A percentile compares a stretch with the other conserved stretches of the same genome.
Evolutionary conservation across 2,113 vertebrate genomes (phyloP).

Genomic region (Phaethornis superciliosus): DNA sequence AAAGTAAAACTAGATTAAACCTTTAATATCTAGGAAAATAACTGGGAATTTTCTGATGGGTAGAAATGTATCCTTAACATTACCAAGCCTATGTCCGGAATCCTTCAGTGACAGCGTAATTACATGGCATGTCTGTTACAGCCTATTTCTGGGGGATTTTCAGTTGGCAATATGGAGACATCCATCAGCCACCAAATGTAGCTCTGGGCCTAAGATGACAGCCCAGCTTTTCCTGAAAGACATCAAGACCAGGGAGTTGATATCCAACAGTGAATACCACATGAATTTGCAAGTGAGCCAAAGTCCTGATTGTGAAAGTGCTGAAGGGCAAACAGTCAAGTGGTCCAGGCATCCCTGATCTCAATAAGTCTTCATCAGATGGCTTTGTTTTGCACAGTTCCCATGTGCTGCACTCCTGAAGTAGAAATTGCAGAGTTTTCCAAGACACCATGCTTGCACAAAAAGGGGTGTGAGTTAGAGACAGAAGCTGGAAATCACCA

Average conservation of each 20-base stretch:
- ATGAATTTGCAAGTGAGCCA: neutral
- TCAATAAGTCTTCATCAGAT: neutral
- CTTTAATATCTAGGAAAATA: neutral
- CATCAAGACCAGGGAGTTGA: neutral
- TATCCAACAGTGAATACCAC: neutral
- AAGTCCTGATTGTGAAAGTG: neutral
- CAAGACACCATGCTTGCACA: neutral
- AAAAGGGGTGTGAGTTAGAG: neutral
- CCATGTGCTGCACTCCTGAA: neutral
- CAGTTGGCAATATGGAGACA: neutral
- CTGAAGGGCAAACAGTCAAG: neutral
- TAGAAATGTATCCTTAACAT: neutral
- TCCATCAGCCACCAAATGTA: neutral
- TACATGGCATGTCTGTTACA: neutral
- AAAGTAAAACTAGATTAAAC: neutral
- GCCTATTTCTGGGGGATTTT: neutral
- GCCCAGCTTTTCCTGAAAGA: neutral
- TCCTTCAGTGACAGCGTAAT: neutral
- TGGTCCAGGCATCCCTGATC: neutral
- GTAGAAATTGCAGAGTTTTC: neutral
- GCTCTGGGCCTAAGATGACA: neutral
- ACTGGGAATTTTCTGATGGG: neutral
- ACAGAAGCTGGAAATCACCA: accelerated
- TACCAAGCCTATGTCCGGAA: neutral
- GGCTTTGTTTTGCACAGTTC: neutral